Conservation (phyloP, 2,113 vertebrate genomes). For the Pseudorasbora parva region DNA sequence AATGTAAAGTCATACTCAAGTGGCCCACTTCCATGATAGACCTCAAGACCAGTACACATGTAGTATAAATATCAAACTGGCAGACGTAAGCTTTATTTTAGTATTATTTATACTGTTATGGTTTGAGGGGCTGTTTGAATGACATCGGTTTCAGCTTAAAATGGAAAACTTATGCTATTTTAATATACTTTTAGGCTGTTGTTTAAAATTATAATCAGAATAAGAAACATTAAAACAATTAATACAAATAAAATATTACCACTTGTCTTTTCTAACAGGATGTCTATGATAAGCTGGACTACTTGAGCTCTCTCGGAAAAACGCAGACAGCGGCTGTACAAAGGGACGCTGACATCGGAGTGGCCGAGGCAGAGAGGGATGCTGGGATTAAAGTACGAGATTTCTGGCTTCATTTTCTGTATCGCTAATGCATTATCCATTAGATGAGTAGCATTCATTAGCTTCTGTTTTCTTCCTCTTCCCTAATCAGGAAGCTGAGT, state of each 20-base stretch:
- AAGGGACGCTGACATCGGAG: constrained; percentile 92
- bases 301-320: constrained; percentile 95
- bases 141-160: too few species aligned
- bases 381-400: constrained; percentile 89
- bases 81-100: too few species aligned
- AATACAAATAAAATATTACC: neutral
- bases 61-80: neutral
- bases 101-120: too few species aligned
- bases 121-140: too few species aligned
- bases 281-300: constrained; percentile 94
- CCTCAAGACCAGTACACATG: neutral
- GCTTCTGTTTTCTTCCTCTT: neutral
- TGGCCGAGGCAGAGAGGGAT: constrained; percentile 93
- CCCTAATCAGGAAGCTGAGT: constrained; percentile 85
- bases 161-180: too few species aligned
- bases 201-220: neutral
- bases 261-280: constrained; percentile 75
- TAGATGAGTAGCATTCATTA: constrained; percentile 14
- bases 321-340: constrained; percentile 91
- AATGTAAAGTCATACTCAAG: neutral
- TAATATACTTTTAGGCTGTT: neutral
- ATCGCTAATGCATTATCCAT: neutral
- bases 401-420: neutral
- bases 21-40: neutral
- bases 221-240: neutral